Evolutionary conservation across 2,888 invertebrate species (phyloP).

Genomic region (Aleiodes leptofemur): DNA sequence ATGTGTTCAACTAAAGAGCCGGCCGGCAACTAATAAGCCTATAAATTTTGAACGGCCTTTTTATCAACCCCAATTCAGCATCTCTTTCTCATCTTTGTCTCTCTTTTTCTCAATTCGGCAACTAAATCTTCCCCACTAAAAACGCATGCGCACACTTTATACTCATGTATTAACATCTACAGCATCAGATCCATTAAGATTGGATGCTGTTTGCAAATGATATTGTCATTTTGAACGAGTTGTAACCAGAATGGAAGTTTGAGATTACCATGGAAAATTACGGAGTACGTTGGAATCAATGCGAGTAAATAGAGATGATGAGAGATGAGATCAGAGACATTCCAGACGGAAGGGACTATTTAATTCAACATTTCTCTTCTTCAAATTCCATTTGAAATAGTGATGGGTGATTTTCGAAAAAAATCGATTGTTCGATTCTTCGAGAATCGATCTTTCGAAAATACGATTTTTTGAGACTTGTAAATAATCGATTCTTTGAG

Average conservation of each 20-base stretch:
- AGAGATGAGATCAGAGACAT: conserved; percentile 19
- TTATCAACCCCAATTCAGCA: not conserved
- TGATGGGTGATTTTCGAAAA: no score
- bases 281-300: conserved; percentile 10
- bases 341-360: conserved; percentile 12
- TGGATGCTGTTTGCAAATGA: not conserved
- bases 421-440: no score
- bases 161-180: conserved; percentile 7
- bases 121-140: not conserved
- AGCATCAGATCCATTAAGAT: not conserved
- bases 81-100: not conserved
- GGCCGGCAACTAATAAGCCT: conserved; percentile 6
- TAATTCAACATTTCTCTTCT: not conserved
- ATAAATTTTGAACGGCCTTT: conserved; percentile 2
- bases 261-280: conserved; percentile 23
- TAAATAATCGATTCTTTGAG: no score
- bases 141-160: conserved; percentile 20
- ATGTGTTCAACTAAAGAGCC: not conserved
- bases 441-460: no score
- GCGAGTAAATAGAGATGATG: not conserved
- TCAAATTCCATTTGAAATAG: not conserved
- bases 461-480: no score
- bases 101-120: not conserved
- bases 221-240: conserved; percentile 14
- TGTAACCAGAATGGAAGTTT: conserved; percentile 9